A percentile compares a stretch with the other conserved stretches of the same genome.
Evolutionary conservation across 2,888 invertebrate species (phyloP).

Genomic region (Mycalesis mineus): DNA sequence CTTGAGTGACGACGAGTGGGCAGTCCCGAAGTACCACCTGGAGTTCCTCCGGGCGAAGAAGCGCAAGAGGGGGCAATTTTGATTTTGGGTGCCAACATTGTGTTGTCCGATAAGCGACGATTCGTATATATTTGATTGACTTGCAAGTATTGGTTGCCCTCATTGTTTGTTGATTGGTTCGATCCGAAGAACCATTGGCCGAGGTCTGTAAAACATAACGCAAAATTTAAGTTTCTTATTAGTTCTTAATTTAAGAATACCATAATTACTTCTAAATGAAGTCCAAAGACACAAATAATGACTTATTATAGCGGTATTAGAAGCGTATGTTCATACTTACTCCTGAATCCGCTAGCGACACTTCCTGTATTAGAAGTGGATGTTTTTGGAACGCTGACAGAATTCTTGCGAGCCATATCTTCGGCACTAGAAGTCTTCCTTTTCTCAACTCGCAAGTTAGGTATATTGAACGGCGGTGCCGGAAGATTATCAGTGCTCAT

Average conservation of each 20-base stretch:
- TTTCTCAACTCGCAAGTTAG: slow-evolving; percentile 90
- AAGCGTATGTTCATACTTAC: slow-evolving; percentile 30
- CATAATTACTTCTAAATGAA: no score
- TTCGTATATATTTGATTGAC: slow-evolving; percentile 90
- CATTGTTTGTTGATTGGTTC: slow-evolving; percentile 79
- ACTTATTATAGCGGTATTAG: no score
- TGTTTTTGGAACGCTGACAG: slow-evolving; percentile 76
- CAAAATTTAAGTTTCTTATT: neutral
- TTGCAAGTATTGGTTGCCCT: slow-evolving; percentile 86
- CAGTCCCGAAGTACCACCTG: slow-evolving; percentile 85
- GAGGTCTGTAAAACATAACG: slow-evolving; percentile 46
- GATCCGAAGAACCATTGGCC: slow-evolving; percentile 92
- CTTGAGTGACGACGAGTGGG: slow-evolving; percentile 94
- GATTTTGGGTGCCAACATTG: slow-evolving; percentile 93
- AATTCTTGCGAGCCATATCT: slow-evolving; percentile 93
- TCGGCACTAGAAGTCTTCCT: slow-evolving; percentile 94
- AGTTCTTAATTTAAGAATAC: no score
- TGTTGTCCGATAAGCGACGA: slow-evolving; percentile 93
- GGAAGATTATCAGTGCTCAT: slow-evolving; percentile 92
- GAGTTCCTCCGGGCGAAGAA: slow-evolving; percentile 86
- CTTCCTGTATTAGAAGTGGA: slow-evolving; percentile 40
- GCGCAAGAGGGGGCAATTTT: slow-evolving; percentile 93
- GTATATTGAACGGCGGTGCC: slow-evolving; percentile 90
- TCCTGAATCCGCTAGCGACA: slow-evolving; percentile 48
- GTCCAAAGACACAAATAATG: no score